These are phyloP conservation scores for Netelia melanura DNA, from an alignment of 2,888 invertebrate genomes.

Conservation along the genomic window DNA sequence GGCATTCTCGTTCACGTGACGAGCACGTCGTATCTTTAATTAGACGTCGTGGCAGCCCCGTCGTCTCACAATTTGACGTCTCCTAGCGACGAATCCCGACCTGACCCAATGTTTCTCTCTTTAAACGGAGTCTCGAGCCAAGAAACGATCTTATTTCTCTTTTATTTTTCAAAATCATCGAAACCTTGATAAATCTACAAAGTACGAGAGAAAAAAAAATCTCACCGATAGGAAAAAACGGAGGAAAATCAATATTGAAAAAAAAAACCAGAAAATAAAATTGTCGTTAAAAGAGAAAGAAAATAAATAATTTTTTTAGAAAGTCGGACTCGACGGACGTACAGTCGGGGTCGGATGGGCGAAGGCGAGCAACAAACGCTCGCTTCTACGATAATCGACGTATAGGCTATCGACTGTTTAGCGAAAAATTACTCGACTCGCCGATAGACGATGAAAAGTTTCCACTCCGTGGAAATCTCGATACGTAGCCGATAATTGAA, in stretches of 20 bases:
- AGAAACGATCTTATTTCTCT: background rate
- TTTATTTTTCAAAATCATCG: background rate
- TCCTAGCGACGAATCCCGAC: conserved; percentile 47
- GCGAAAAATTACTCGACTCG: conserved; percentile 2
- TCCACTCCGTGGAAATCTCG: conserved; percentile 17
- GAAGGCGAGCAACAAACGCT: conserved; percentile 3
- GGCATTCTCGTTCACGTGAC: conserved; percentile 29
- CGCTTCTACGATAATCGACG: background rate
- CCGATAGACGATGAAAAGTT: conserved; percentile 13
- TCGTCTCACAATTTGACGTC: conserved; percentile 29
- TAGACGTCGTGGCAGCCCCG: conserved; percentile 50
- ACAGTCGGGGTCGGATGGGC: background rate
- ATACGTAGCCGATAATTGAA: conserved; percentile 25
- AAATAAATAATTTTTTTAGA: background rate
- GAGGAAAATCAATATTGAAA: too few species aligned
- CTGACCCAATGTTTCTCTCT: conserved; percentile 49
- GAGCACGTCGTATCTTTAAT: conserved; percentile 48
- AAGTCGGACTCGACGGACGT: background rate
- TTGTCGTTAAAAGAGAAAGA: background rate
- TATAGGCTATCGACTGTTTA: background rate
- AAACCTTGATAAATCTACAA: background rate
- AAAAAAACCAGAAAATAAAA: background rate
- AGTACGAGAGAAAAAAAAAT: background rate
- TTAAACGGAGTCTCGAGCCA: conserved; percentile 22
- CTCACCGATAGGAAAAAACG: too few species aligned